phyloP scores from a whole-genome alignment of 1,140 invertebrate species.

The Leptonema lineaticorne region DNA sequence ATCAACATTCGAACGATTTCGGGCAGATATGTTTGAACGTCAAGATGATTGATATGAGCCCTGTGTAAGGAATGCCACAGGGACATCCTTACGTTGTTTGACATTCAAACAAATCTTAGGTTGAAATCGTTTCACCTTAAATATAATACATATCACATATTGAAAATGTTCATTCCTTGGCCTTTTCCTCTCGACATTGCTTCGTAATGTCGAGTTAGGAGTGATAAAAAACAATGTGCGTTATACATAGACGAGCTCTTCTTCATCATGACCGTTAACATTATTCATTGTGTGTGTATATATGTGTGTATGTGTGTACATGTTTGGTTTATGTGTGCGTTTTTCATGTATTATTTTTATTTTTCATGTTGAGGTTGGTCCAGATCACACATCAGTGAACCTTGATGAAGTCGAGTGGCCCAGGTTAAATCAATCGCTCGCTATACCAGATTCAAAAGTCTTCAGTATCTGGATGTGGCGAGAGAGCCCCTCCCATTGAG shows the following conservation, averaged over 20 bases:
- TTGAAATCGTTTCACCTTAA: neutral
- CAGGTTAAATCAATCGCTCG: constrained; percentile 64
- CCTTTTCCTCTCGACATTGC: neutral
- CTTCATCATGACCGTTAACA: constrained; percentile 35
- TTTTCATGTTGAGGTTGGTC: constrained; percentile 53
- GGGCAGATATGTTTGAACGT: neutral
- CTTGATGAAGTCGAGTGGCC: constrained; percentile 65
- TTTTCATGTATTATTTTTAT: neutral
- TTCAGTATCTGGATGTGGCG: constrained; percentile 48
- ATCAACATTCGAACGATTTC: neutral
- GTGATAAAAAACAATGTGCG: neutral
- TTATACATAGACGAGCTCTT: constrained; percentile 35
- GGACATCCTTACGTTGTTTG: constrained; percentile 2
- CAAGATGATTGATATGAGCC: constrained; percentile 34
- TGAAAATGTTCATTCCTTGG: constrained; percentile 14
- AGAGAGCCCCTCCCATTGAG: constrained; percentile 73
- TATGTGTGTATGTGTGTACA: constrained; percentile 31
- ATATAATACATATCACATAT: constrained; percentile 4
- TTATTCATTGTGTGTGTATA: constrained; percentile 42
- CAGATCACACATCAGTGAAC: constrained; percentile 49
- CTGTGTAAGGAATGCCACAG: constrained; percentile 12
- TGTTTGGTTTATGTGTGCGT: neutral
- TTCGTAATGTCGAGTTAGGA: neutral
- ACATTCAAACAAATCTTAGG: constrained; percentile 6
- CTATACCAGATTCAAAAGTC: constrained; percentile 65